These are phyloP conservation scores for Pteromalus puparum DNA, from an alignment of 1,140 invertebrate genomes.

Conservation along the genomic window DNA sequence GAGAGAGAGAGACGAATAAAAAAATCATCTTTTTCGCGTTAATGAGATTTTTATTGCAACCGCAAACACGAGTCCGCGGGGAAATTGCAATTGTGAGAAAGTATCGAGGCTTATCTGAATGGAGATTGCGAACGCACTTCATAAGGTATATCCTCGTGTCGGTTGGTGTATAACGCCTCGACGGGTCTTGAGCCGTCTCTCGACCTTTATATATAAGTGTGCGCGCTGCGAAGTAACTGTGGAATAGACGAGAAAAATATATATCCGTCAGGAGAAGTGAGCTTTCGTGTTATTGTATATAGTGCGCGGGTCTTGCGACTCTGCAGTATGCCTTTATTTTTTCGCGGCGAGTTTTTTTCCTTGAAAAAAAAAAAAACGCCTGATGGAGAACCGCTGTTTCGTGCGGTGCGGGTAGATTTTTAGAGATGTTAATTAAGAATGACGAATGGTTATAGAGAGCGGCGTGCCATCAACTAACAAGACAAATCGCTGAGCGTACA, in stretches of 20 bases:
- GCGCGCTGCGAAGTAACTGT: constrained; percentile 19
- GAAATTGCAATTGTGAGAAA: constrained; percentile 27
- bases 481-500: too few species aligned
- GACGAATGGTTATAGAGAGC: not conserved
- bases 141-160: constrained; percentile 35
- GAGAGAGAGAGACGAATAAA: constrained; percentile 19
- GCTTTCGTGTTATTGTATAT: constrained; percentile 18
- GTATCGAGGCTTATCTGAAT: constrained; percentile 49
- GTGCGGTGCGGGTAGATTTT: too few species aligned
- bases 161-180: not conserved
- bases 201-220: constrained; percentile 45
- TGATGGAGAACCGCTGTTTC: not conserved
- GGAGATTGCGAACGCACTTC: constrained; percentile 48
- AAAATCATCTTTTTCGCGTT: not conserved
- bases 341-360: not conserved
- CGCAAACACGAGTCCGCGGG: not conserved
- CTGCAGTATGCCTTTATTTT: not conserved
- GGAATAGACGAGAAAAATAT: constrained; percentile 20
- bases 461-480: too few species aligned
- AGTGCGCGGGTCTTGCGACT: not conserved
- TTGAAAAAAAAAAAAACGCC: not conserved
- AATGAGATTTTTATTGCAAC: not conserved
- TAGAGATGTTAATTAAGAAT: not conserved
- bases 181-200: not conserved
- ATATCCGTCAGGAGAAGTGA: constrained; percentile 29